A percentile compares a stretch with the other conserved stretches of the same genome.
These are phyloP conservation scores for Branchipolynoe longqiensis DNA, from an alignment of 2,888 invertebrate genomes.

Conservation along the genomic window DNA sequence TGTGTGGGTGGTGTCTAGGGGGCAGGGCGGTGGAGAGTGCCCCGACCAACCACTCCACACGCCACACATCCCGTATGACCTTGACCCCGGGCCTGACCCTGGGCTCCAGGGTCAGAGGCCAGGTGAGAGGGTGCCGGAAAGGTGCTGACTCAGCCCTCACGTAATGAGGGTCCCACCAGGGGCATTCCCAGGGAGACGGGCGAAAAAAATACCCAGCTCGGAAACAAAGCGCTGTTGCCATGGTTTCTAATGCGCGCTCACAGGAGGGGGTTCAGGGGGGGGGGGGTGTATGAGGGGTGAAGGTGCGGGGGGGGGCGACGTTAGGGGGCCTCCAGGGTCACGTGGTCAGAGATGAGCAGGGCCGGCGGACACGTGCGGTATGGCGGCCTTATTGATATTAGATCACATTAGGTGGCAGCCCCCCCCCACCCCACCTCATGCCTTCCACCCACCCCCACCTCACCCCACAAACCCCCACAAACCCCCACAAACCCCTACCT, in stretches of 20 bases:
- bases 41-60: not conserved
- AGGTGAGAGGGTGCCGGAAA: slow-evolving; percentile 23
- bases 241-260: slow-evolving; percentile 40
- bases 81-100: not conserved
- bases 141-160: slow-evolving; percentile 37
- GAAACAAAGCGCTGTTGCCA: slow-evolving; percentile 41
- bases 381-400: slow-evolving; percentile 52
- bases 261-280: slow-evolving; percentile 10
- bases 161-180: slow-evolving; percentile 34
- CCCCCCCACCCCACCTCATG: not conserved
- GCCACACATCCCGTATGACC: slow-evolving; percentile 9
- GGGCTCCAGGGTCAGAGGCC: slow-evolving; percentile 18
- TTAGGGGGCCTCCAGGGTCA: slow-evolving; percentile 21
- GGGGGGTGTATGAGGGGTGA: slow-evolving; percentile 16
- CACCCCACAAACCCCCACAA: not conserved
- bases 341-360: slow-evolving; percentile 21
- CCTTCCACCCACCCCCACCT: not conserved
- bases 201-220: slow-evolving; percentile 1
- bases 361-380: slow-evolving; percentile 51
- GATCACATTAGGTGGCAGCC: slow-evolving; percentile 51
- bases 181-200: not conserved
- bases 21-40: not conserved
- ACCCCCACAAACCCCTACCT: not conserved
- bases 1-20: no score
- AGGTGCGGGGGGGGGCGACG: slow-evolving; percentile 43